Conservation (phyloP, 2,113 vertebrate species). For the Sorex fumeus region DNA sequence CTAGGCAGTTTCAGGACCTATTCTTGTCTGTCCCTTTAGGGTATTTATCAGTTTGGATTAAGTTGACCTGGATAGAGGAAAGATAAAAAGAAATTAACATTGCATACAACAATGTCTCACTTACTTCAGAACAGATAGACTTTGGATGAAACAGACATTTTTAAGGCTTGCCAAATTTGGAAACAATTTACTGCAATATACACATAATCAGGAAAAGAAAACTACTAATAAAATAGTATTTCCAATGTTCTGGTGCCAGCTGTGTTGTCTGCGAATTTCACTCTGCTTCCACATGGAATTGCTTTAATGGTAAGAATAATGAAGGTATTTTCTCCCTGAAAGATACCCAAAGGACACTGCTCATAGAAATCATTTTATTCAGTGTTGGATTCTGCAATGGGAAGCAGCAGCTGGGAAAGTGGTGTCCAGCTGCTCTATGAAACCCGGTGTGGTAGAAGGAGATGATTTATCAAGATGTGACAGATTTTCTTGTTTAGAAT, state of each 20-base stretch:
- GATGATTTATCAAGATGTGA: conserved; percentile 50
- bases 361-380: conserved; percentile 43
- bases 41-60: background rate
- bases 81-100: background rate
- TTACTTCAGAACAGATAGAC: conserved; percentile 22
- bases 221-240: background rate
- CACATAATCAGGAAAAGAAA: conserved; percentile 19
- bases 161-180: conserved; percentile 24
- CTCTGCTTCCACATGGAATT: conserved; percentile 4
- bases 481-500: conserved; percentile 68
- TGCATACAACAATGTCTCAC: background rate
- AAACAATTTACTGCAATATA: conserved; percentile 31
- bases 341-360: background rate
- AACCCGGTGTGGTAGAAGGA: background rate
- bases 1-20: background rate
- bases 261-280: conserved; percentile 48
- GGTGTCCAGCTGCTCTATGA: conserved; percentile 55
- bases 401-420: conserved; percentile 53
- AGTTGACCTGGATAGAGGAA: background rate
- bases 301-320: conserved; percentile 44
- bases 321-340: conserved; percentile 50
- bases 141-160: conserved; percentile 20
- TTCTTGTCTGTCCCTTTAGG: background rate
- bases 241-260: background rate
- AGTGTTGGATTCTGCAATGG: background rate